Conservation (phyloP, 2,113 vertebrate species). For the Pelecanoides urinatrix region DNA sequence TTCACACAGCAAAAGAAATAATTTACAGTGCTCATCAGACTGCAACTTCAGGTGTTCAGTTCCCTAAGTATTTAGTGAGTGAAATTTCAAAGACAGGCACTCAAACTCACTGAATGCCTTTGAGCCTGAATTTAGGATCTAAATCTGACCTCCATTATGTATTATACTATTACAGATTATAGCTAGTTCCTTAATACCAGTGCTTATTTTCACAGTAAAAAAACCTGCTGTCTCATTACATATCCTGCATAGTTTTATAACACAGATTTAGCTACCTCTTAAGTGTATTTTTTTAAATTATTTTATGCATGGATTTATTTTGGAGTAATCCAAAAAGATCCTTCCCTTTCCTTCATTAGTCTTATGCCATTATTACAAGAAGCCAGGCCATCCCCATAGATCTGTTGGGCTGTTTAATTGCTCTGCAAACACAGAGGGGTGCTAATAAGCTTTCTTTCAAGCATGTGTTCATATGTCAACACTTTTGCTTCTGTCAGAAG, state of each 20-base stretch:
- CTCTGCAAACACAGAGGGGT: conserved; percentile 15
- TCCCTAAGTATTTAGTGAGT: background rate
- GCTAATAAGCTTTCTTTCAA: conserved; percentile 35
- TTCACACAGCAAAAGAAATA: background rate
- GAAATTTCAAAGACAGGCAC: background rate
- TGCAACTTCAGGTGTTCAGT: background rate
- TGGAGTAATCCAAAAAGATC: background rate
- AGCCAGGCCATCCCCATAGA: background rate
- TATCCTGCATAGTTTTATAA: background rate
- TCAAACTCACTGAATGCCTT: background rate
- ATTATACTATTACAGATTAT: background rate
- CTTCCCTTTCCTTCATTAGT: background rate
- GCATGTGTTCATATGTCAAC: conserved; percentile 48
- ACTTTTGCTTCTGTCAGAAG: conserved; percentile 63
- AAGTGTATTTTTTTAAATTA: background rate
- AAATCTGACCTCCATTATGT: background rate
- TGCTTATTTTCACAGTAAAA: background rate
- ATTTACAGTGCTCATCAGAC: background rate
- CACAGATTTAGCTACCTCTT: background rate
- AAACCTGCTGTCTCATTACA: background rate
- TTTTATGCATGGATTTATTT: background rate
- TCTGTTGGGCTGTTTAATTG: background rate
- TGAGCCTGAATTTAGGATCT: background rate
- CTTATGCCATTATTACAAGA: background rate
- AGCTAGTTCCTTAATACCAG: background rate